Evolutionary conservation across 2,888 invertebrate genomes (phyloP), one percentile per base, ranked within the genome.

Genomic region (Tetragonisca angustula): DNA sequence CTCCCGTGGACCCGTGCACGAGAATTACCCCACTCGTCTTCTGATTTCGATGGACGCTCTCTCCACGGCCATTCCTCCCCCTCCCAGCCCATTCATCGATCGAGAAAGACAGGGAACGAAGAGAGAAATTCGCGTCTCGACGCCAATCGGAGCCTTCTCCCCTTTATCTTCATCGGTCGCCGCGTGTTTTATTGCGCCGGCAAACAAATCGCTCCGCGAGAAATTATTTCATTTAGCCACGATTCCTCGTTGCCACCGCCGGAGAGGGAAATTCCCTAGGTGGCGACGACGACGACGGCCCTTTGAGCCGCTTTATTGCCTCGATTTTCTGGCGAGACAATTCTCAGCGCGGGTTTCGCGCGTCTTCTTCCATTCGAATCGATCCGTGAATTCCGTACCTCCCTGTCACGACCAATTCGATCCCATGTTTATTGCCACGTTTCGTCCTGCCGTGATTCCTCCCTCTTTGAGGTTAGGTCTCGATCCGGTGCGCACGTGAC

Each of bases 11-110:
- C 76, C 76, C 71, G 67, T 79, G 75, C 76, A 78, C 85, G 79
- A 86, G 43, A 80, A 89, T 89, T 88, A 88, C 81, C 43, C 89
- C 88, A 89, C 89, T 88, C 84, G 88, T 86, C 89, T 89, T 88
- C 80, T 83, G 89, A 87, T 88, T 88, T 88, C 89, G 89, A 89
- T 86, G 89, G 89, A 89, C 89, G 89, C 83, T 9, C 89, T 86
- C 89, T 89, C 75, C 79, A 80, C 80, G 78, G 56, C 52, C 83
- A 75, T 75, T 43, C 43, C 9, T 43, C 43, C 43, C 9, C 2
- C 9, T 9, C 43, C 43, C 11, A 1, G 43, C 87, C 84, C 86
- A 88, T 88, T 88, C 88, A 88, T 82, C 76, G 75, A 21, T 24
- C 17, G 21, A 52, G 32, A 52, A 43, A 62, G 43, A 21, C 6